A percentile compares a stretch with the other conserved stretches of the same genome.
Conservation (phyloP, 2,888 invertebrate species). For the Phlogophora meticulosa region DNA sequence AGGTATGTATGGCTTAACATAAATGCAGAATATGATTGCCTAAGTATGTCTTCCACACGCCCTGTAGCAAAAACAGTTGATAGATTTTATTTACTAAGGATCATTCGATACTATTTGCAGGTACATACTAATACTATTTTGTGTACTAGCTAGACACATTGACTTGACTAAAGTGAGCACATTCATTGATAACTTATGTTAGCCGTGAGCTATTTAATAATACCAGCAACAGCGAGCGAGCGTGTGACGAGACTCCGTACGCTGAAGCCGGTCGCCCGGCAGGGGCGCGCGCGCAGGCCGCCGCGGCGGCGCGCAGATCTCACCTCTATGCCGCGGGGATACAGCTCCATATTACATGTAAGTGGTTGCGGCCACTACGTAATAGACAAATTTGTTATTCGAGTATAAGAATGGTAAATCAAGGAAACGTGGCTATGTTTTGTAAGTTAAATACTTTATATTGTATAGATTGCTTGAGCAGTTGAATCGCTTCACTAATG, state of each 20-base stretch:
- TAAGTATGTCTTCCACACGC: too few relatives aligned
- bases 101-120: not conserved
- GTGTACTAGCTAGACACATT: slow-evolving; percentile 8
- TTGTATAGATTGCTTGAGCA: slow-evolving; percentile 35
- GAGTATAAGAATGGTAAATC: slow-evolving; percentile 62
- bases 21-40: too few relatives aligned
- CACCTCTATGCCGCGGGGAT: slow-evolving; percentile 9
- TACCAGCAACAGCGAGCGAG: slow-evolving; percentile 49
- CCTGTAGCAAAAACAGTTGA: too few relatives aligned
- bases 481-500: slow-evolving; percentile 10
- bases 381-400: slow-evolving; percentile 63
- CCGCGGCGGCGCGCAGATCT: not conserved
- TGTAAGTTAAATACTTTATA: slow-evolving; percentile 53
- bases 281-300: too few relatives aligned
- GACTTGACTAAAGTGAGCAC: slow-evolving; percentile 49
- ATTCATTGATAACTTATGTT: slow-evolving; percentile 65
- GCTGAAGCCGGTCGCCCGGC: not conserved
- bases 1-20: too few relatives aligned
- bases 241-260: slow-evolving; percentile 51
- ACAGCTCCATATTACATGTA: slow-evolving; percentile 32
- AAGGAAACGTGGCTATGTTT: slow-evolving; percentile 63
- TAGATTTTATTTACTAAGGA: not conserved
- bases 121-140: slow-evolving; percentile 2
- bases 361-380: slow-evolving; percentile 31
- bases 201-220: slow-evolving; percentile 62